Percentiles rank a stretch among this genome's conserved stretches.
These are phyloP conservation scores for Tricholauxania praeusta DNA, from an alignment of 2,888 invertebrate genomes.

Conservation along the genomic window DNA sequence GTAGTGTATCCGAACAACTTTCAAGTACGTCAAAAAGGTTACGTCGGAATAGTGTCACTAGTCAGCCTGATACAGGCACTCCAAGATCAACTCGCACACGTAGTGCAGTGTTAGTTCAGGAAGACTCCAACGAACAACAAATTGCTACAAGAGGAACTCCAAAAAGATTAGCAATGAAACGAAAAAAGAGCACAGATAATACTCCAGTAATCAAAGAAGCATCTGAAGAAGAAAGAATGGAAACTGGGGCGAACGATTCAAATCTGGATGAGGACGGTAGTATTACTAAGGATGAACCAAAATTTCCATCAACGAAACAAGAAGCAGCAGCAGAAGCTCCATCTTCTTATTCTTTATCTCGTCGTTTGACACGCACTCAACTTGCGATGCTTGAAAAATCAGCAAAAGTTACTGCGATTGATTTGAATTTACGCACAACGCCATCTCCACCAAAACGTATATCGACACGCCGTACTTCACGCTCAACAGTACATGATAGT, in stretches of 20 bases:
- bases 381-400: constrained; percentile 55
- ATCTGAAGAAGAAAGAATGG: constrained; percentile 18
- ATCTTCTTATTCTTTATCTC: constrained; percentile 44
- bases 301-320: neutral
- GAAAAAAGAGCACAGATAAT: constrained; percentile 12
- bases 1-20: constrained; percentile 44
- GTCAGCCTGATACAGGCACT: constrained; percentile 42
- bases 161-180: constrained; percentile 1
- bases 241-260: constrained; percentile 7
- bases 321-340: constrained; percentile 23
- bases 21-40: constrained; percentile 44
- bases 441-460: constrained; percentile 42
- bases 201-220: constrained; percentile 20
- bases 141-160: neutral
- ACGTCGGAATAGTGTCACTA: constrained; percentile 44
- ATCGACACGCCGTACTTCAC: constrained; percentile 45
- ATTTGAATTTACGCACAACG: neutral
- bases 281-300: constrained; percentile 12
- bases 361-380: constrained; percentile 58
- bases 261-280: neutral
- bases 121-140: constrained; percentile 21
- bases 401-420: constrained; percentile 17
- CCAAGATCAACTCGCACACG: constrained; percentile 43
- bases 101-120: constrained; percentile 40
- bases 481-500: constrained; percentile 47